Base-by-base conservation (phyloP, 2,113 vertebrate species). In the Apeltes quadracus region DNA sequence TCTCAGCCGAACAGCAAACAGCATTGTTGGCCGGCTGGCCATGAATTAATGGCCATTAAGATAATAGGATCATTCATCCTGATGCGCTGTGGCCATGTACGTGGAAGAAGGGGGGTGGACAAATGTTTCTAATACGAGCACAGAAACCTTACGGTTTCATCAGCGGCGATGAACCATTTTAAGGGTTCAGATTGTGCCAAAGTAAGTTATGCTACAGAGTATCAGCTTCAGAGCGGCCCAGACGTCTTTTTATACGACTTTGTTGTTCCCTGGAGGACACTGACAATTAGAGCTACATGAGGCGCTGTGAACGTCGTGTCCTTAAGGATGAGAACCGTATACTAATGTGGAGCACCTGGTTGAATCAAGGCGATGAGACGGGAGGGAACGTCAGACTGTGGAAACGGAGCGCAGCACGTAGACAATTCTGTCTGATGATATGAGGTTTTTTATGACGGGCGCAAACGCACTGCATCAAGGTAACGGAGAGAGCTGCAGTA, bases 51-150 rank as follows among this genome's bases (percentile, higher is more conserved):
- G 69, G 59, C 61, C 66, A 73, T 81, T 84, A 87, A 76, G 74
- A 82, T 83, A 82, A 89, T 84, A 78, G 84, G 78, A 72, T 72
- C 65, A 87, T 89, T 80, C 13, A 72, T 87, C 80, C 38, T 68
- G 64, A 54, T 76, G 43, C 56, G 32, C 55, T 43, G 23, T 78
- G 62, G 54, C 20, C 55, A 11, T 61, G 64, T 48, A 44, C 1
- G 5, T 15, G 43, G 53, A 56, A 43, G 63, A 75, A 72, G 34
- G 70, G 44, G 4, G 56, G 14, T 7, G 13, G 38, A 23, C 34
- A 27, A 36, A 27, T 72, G 55, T 68, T 79, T 36, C 43, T 11
- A 63, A 69, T 36, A 51, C 22, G 29, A 61, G 54, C 20, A 14
- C 0, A 5, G 1, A 46, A 48, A 61, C 46, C 44, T 25, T 3